Evolutionary conservation across 2,113 vertebrate species (phyloP), one percentile per base, ranked within the genome.

Genomic region (Sisor rabdophorus): DNA sequence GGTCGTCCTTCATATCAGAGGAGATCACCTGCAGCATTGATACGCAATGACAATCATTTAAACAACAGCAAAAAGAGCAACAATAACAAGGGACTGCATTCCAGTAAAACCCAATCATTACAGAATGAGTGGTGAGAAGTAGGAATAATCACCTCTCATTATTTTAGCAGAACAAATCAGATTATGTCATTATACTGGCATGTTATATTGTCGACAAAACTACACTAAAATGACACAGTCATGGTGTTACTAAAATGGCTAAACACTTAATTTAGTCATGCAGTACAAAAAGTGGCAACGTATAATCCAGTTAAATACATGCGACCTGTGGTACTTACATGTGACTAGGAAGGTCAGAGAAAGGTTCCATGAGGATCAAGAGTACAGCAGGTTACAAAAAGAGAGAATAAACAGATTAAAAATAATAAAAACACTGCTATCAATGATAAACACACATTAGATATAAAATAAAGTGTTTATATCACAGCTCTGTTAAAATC

Each of bases 21-120:
- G 92, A 92, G 75, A 98, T 92, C 67, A 99, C 93, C 96, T 98
- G 88, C 17, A 74, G 48, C 76, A 76, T 61, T 19, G 3, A 76
- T n/a, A 60, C 0, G 73, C n/a, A 76, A 58, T 79, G 13, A 68
- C 2, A 68, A 28, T 7, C 24, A 19, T 11, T 26, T 12, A 19
- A 26, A 68, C 7, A 68, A 26, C 9, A 20, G 26, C 15, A 28
- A 50, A 67, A 24, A 48, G 40, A 69, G n/a, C 1, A 52, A 56
- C 17, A 11, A 48, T 28, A 50, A 32, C 36, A 70, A 55, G 3
- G 19, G 19, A 24, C 9, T 17, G 44, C 20, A 59, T 50, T 65
- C 2, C 53, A 78, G 64, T 50, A 78, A 68, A 68, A 26, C 47
- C 50, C 47, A 50, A 68, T 68, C 65, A 68, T 22, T 50, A 50